Evolutionary conservation across 2,113 vertebrate species (phyloP), one percentile per base, ranked within the genome.

Genomic region (Otus sunia): DNA sequence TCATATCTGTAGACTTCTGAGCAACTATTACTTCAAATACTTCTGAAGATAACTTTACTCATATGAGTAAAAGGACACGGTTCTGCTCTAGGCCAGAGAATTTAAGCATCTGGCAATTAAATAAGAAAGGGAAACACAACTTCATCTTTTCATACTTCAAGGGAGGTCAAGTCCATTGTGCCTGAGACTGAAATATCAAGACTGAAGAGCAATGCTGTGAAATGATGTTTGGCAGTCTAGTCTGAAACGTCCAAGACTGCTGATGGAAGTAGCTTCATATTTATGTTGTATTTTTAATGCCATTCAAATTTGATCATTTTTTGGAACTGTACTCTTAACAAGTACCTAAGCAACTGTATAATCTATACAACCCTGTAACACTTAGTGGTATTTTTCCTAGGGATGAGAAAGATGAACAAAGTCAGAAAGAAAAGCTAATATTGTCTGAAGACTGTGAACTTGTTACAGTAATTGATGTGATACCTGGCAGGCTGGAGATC

Each of bases 371-470:
- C 22, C 29, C 59, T 43, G 10, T 96, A 88, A 93, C 29, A 76
- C 11, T 72, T 87, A 14, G 11, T 67, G 45, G 13, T 96, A 22
- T 92, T 94, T 90, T 88, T 93, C 45, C 45, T 88, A 99, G 99
- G 97, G 98, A 97, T 91, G 99, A 99, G 83, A 98, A 99, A 34
- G 99, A 99, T 41, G 99, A 99, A 41, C 98, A 98, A 7, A 98
- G 98, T 92, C 99, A 99, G 97, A 99, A 99, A 97, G 99, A 99
- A 98, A 99, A 99, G 93, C 88, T 99, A 71, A 98, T 99, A 43
- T 59, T 99, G 76, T 98, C 97, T 77, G 99, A 99, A 98, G 99
- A 99, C 93, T 99, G 99, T 92, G 99, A 99, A 97, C 97, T 99
- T 80, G 98, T 99, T 95, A 99, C 99, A 21, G 88, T 99, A 93